phyloP scores from a whole-genome alignment of 2,888 invertebrate genomes.

The Sarcophaga carnaria region DNA sequence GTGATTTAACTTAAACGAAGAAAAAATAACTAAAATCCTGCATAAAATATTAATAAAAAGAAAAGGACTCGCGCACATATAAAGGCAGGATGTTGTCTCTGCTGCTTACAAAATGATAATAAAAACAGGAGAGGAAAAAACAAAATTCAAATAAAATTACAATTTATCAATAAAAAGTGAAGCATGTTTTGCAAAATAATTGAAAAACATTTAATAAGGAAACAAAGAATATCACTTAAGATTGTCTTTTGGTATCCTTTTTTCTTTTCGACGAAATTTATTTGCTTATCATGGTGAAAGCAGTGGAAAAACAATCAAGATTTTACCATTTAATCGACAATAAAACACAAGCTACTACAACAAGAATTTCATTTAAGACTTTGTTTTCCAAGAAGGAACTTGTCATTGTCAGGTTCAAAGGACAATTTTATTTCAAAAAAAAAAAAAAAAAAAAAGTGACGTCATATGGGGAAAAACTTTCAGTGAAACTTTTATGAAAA shows the following conservation, averaged over 20 bases:
- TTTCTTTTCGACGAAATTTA: no score
- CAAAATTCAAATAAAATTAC: no score
- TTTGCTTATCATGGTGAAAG: no score
- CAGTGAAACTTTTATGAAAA: no score
- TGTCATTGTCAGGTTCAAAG: conserved; percentile 19
- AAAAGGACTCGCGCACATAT: neutral
- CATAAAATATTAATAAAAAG: conserved; percentile 28
- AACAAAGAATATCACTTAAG: neutral
- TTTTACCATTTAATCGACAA: no score
- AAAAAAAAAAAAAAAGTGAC: conserved; percentile 43
- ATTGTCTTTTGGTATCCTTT: no score
- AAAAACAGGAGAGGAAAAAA: neutral
- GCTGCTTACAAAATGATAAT: neutral
- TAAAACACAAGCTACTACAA: neutral
- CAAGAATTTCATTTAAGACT: neutral
- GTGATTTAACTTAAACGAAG: neutral
- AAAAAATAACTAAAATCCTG: neutral
- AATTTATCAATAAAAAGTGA: neutral
- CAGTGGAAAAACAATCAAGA: no score
- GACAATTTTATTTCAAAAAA: neutral
- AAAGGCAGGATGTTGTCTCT: neutral
- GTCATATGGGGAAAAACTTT: conserved; percentile 16
- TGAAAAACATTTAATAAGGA: neutral
- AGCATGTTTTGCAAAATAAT: neutral
- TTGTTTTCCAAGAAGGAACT: neutral